Conservation (phyloP, 2,888 invertebrate genomes). For the Amblyjoppa fuscipennis region DNA sequence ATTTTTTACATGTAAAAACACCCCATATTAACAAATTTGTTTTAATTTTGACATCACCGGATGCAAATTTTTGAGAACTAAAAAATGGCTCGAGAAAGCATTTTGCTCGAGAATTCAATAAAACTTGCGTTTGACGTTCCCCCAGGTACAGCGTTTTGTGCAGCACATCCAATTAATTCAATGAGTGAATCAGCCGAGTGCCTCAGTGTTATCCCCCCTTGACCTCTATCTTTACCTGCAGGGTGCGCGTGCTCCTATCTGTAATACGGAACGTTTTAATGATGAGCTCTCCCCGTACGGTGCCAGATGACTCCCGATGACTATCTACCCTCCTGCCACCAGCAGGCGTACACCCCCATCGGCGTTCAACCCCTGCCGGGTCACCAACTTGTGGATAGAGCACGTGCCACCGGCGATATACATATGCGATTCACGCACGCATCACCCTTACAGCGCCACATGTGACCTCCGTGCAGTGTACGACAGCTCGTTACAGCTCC, state of each 20-base stretch:
- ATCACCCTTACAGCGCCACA: conserved; percentile 68
- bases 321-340: conserved; percentile 84
- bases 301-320: conserved; percentile 84
- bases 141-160: neutral
- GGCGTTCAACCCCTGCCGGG: conserved; percentile 45
- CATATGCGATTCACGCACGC: conserved; percentile 22
- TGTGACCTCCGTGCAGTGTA: conserved; percentile 72
- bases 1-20: neutral
- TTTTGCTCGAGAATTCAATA: conserved; percentile 9
- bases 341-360: conserved; percentile 79
- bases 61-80: neutral
- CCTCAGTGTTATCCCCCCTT: conserved; percentile 51
- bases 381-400: conserved; percentile 66
- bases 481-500: conserved; percentile 69
- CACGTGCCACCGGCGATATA: conserved; percentile 76
- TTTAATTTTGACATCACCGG: no score
- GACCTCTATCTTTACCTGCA: conserved; percentile 72
- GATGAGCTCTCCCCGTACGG: conserved; percentile 76
- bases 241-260: conserved; percentile 47
- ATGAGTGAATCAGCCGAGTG: conserved; percentile 81
- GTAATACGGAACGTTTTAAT: conserved; percentile 76
- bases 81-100: neutral
- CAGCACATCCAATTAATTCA: conserved; percentile 80
- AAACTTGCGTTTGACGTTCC: neutral
- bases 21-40: no score